Base-by-base conservation (phyloP, 2,113 vertebrate genomes). In the Dissostichus mawsoni region DNA sequence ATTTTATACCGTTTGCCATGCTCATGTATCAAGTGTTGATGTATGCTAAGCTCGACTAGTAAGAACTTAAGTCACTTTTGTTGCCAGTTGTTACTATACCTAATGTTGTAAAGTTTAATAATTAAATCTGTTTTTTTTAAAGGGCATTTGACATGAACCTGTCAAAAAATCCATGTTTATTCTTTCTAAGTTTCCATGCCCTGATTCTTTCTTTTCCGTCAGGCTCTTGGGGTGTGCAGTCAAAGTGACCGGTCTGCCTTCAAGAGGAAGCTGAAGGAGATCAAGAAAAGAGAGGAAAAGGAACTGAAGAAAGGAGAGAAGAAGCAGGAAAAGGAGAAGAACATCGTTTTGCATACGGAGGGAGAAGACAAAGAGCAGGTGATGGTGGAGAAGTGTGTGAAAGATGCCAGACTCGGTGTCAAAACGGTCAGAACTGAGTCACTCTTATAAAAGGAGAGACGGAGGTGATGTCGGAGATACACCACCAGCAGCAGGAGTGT, bases 151-250 rank as follows among this genome's bases (percentile, higher is more conserved):
- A 58, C 29, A 47, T 59, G 62, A 50, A 29, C 25, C 25, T 36
- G 47, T 47, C 8, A 8, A n/a, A 41, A 41, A 41, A 41, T 7
- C 29, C 7, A 41, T 41, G 9, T 11, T 9, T 13, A 1, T 29
- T 45, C 55, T 65, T 1, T 48, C 56, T 3, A 6, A 9, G 11
- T 41, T 57, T 44, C 17, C 65, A 13, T 56, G 14, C 9, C 1
- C 2, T 57, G 23, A 29, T 20, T 11, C 20, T 44, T 11, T 16
- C 11, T 7, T 14, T 17, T 8, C 16, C 18, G 29, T 16, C 83
- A 97, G 96, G 94, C 94, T 67, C 89, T 97, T 64, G 96, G 96
- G 20, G 95, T 97, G 88, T 93, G 94, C 74, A 96, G 94, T 90
- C 96, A 96, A 16, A 84, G 68, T 3, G 91, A 94, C 58, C 93